Evolutionary conservation across 2,888 invertebrate species (phyloP).

Genomic region (Creontiades dilutus): DNA sequence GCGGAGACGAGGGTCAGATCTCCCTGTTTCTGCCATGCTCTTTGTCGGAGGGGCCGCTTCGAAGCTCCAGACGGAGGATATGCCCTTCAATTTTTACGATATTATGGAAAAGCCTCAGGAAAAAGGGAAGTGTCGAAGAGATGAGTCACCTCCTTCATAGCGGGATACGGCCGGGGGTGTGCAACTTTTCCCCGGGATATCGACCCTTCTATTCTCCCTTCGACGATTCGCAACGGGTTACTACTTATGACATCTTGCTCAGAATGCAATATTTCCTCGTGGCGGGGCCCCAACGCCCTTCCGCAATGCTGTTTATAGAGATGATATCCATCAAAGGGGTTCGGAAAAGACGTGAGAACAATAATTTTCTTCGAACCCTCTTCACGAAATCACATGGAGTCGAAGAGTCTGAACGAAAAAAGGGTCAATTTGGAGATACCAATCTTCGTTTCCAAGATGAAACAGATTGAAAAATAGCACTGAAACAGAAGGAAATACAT

Average conservation of each 20-base stretch:
- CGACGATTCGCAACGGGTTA: conserved; percentile 60
- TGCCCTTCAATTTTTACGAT: conserved; percentile 46
- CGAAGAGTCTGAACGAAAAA: conserved; percentile 22
- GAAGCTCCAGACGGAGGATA: neutral
- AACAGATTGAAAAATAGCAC: conserved; percentile 19
- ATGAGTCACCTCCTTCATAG: conserved; percentile 56
- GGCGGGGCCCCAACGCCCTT: conserved; percentile 20
- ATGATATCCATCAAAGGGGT: conserved; percentile 62
- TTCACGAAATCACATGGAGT: conserved; percentile 1
- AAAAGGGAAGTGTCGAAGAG: conserved; percentile 48
- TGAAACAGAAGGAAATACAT: no score
- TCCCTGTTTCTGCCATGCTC: neutral
- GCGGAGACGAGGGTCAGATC: conserved; percentile 19
- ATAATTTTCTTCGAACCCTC: conserved; percentile 57
- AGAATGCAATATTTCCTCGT: conserved; percentile 63
- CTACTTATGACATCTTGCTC: conserved; percentile 65
- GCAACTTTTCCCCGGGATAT: conserved; percentile 30
- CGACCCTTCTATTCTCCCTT: conserved; percentile 54
- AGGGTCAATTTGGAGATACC: conserved; percentile 45
- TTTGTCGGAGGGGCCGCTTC: no score
- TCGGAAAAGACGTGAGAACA: conserved; percentile 63
- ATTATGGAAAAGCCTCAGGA: conserved; percentile 38
- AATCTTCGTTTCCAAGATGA: neutral
- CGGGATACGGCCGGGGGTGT: no score
- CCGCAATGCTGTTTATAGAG: conserved; percentile 62